phyloP scores from a whole-genome alignment of 2,888 invertebrate species.

The Hemaris fuciformis region DNA sequence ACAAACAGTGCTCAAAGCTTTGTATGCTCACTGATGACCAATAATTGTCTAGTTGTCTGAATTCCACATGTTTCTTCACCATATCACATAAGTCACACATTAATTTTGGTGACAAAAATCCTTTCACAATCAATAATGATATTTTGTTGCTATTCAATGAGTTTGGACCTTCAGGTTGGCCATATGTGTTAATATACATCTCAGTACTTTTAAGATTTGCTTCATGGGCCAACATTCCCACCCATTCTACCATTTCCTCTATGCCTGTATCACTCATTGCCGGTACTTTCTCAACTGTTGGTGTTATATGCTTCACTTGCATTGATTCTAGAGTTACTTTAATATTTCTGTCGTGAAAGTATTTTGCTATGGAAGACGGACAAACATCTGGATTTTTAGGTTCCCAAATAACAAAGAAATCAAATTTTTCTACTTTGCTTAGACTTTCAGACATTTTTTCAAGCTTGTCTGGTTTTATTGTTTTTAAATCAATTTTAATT shows the following conservation, averaged over 20 bases:
- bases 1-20: constrained; percentile 57
- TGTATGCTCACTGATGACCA: constrained; percentile 65
- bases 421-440: constrained; percentile 49
- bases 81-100: constrained; percentile 43
- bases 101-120: constrained; percentile 52
- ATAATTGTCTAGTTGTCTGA: constrained; percentile 49
- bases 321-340: constrained; percentile 43
- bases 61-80: constrained; percentile 45
- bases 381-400: constrained; percentile 57
- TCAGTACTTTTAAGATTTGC: constrained; percentile 49
- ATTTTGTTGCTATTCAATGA: constrained; percentile 57
- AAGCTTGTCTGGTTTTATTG: constrained; percentile 41
- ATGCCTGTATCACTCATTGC: constrained; percentile 50
- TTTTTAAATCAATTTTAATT: constrained; percentile 55
- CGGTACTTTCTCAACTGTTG: constrained; percentile 55
- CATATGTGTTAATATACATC: constrained; percentile 61
- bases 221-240: constrained; percentile 58
- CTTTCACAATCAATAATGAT: constrained; percentile 52
- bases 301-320: constrained; percentile 37
- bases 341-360: constrained; percentile 55
- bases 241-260: constrained; percentile 69
- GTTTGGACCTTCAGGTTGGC: constrained; percentile 52
- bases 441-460: constrained; percentile 44
- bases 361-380: constrained; percentile 71
- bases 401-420: constrained; percentile 61